Percentiles rank a stretch among this genome's conserved stretches.
These are phyloP conservation scores for Steinernema scapterisci DNA, from an alignment of 2,888 invertebrate genomes.

Conservation along the genomic window DNA sequence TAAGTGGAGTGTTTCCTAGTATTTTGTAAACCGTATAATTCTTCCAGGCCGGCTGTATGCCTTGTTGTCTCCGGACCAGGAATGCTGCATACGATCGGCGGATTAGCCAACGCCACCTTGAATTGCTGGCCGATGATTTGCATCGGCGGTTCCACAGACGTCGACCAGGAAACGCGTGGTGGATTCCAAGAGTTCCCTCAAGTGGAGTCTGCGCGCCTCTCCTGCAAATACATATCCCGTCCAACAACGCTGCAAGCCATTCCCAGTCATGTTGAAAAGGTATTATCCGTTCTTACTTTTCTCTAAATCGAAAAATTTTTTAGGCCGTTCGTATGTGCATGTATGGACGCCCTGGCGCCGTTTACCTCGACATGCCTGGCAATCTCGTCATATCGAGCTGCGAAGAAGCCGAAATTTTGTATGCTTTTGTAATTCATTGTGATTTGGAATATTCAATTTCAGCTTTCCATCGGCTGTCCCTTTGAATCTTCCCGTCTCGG, in stretches of 20 bases:
- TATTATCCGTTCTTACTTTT: neutral
- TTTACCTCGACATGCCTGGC: conserved; percentile 89
- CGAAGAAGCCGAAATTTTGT: neutral
- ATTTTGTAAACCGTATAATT: too few relatives aligned
- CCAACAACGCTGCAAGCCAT: conserved; percentile 83
- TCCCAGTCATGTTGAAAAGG: conserved; percentile 71
- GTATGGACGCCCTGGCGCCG: conserved; percentile 86
- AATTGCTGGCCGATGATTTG: conserved; percentile 94
- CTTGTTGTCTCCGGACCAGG: conserved; percentile 95
- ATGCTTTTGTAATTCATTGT: too few relatives aligned
- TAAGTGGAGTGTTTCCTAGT: conserved; percentile 68
- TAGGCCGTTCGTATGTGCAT: conserved; percentile 80
- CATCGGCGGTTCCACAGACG: conserved; percentile 86
- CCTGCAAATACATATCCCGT: conserved; percentile 87
- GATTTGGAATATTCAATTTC: neutral
- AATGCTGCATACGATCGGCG: conserved; percentile 85
- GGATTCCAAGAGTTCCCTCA: conserved; percentile 94
- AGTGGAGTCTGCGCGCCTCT: conserved; percentile 84
- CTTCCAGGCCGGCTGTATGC: conserved; percentile 75
- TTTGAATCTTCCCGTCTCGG: conserved; percentile 74
- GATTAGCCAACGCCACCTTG: conserved; percentile 94
- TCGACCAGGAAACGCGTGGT: conserved; percentile 90
- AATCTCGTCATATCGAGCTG: conserved; percentile 72
- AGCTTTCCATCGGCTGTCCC: conserved; percentile 57
- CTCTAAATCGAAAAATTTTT: conserved; percentile 23